Evolutionary conservation across 1,140 invertebrate species (phyloP).

Genomic region (Brachionus koreanus): DNA sequence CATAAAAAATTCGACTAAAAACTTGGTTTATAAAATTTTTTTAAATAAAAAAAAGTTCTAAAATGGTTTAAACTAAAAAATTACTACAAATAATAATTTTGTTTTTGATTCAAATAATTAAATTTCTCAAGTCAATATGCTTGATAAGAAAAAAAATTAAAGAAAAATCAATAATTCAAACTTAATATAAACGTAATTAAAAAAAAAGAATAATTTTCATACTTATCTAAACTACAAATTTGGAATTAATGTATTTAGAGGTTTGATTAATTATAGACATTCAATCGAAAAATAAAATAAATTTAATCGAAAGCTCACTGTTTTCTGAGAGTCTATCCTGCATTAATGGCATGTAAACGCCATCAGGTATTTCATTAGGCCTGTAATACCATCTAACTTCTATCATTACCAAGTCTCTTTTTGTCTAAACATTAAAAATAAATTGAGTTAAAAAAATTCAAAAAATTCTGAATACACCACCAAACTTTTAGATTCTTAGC

Average conservation of each 20-base stretch:
- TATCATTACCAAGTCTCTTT: constrained; percentile 60
- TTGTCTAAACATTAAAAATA: constrained; percentile 56
- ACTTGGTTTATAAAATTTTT: too few species aligned
- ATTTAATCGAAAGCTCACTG: constrained; percentile 15
- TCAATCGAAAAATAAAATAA: neutral
- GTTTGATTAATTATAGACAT: neutral
- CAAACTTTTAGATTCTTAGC: neutral
- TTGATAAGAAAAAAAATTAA: neutral
- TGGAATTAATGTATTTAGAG: neutral
- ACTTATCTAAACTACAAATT: neutral
- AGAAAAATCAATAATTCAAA: constrained; percentile 5
- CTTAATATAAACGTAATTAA: too few species aligned
- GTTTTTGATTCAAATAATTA: neutral
- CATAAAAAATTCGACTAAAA: neutral
- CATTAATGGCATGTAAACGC: constrained; percentile 61
- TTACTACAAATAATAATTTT: neutral
- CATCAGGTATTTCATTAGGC: constrained; percentile 60
- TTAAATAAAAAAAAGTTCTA: neutral
- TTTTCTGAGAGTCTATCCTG: constrained; percentile 59
- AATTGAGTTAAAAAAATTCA: neutral
- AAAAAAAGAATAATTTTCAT: too few species aligned
- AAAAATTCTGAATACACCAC: neutral
- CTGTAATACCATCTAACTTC: constrained; percentile 62
- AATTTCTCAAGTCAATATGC: neutral
- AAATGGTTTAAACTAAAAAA: neutral